Base-by-base conservation (phyloP, 1,140 invertebrate species). In the Triops longicaudatus region DNA sequence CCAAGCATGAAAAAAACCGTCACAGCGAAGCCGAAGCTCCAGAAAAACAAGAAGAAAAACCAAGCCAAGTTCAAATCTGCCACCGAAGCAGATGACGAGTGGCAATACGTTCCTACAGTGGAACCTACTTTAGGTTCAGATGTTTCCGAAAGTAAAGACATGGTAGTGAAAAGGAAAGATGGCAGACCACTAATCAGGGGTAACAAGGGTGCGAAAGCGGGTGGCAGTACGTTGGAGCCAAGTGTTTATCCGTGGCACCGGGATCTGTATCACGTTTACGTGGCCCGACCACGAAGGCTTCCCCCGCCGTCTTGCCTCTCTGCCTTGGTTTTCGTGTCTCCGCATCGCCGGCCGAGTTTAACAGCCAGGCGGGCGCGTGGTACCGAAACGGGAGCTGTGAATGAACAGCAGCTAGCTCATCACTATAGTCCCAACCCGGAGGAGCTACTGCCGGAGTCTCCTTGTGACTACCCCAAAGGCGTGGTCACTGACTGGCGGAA, bases 351-450 rank as follows among this genome's bases (percentile, higher is more conserved):
- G 50, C 50, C 50, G 50, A 63, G 50, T 63, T 63, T 63, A 63
- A 63, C 50, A 63, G 22, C 50, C 17, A 63, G 10, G 14, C 50
- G 14, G 50, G 50, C 50, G 50, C 50, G 50, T 63, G 50, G 4
- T 63, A 63, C 50, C 22, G 50, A n/a, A 63, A 63, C 50, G 22
- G 50, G 50, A 22, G 50, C 50, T 63, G 50, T 63, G 50, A 63
- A 63, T 63, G 50, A 63, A 63, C n/a, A 22, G 14, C 50, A 17
- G 50, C 10, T 9, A 2, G 31, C 31, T 63, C 50, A 63, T 17
- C 17, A 44, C 43, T 12, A 11, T 44, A 11, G 17, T 17, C 43
- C 17, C 11, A 17, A 44, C 17, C 11, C 11, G 43, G 17, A 63
- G 22, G 50, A 63, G 22, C n/a, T 22, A 63, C 50, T 3, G 50